phyloP scores from a whole-genome alignment of 2,113 vertebrate species.

The Halichoeres trimaculatus region DNA sequence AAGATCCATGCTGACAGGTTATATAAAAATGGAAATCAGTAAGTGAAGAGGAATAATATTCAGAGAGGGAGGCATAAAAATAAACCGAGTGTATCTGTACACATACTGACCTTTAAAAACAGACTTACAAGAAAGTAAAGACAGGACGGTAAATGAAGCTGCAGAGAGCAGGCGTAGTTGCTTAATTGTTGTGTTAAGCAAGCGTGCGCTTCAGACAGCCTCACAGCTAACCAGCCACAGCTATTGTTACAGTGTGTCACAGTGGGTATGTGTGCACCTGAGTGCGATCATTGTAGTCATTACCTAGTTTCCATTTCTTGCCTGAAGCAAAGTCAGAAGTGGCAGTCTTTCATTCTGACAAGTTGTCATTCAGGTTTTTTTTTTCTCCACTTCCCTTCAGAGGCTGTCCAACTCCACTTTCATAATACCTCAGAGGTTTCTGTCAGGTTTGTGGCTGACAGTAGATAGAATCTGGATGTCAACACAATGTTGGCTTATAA shows the following conservation, averaged over 20 bases:
- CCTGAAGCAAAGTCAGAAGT: constrained; percentile 73
- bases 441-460: constrained; percentile 64
- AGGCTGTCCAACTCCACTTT: constrained; percentile 62
- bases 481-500: constrained; percentile 56
- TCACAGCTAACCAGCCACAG: constrained; percentile 20
- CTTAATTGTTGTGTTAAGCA: constrained; percentile 10
- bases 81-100: neutral
- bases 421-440: constrained; percentile 69
- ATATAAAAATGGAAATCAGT: constrained; percentile 44
- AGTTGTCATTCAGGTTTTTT: constrained; percentile 77
- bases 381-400: constrained; percentile 39
- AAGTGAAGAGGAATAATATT: constrained; percentile 11
- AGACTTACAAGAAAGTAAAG: neutral
- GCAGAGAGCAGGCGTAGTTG: constrained; percentile 2
- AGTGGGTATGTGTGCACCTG: constrained; percentile 24
- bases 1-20: constrained; percentile 44
- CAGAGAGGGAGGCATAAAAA: neutral
- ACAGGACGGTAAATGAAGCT: constrained; percentile 1
- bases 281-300: constrained; percentile 62
- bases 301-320: constrained; percentile 72
- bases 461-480: constrained; percentile 64
- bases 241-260: constrained; percentile 25
- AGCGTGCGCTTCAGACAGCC: constrained; percentile 27
- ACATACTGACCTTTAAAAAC: neutral
- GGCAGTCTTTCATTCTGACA: constrained; percentile 80